Evolutionary conservation across 2,888 invertebrate genomes (phyloP), one percentile per base, ranked within the genome.

Genomic region (Dascillus cervinus): DNA sequence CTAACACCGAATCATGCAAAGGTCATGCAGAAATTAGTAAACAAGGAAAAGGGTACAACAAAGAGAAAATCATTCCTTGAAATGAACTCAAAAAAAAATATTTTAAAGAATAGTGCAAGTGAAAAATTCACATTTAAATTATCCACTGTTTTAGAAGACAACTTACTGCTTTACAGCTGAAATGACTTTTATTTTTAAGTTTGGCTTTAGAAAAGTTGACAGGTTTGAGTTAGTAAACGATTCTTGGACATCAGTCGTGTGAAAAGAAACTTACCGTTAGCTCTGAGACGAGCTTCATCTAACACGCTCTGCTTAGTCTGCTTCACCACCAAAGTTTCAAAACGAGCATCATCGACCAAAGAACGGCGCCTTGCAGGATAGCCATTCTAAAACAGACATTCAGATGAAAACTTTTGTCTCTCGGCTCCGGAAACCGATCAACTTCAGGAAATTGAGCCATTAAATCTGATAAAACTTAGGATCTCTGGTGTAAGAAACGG

Each of bases 301-400:
- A 92, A 72, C 49, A 90, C 90, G 55, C 81, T 86, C 72, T 90
- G 87, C 67, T 91, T 90, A 62, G 85, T 89, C 73, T 92, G 91
- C 69, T 90, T 90, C 59, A 95, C 94, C 53, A 95, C 89, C 59
- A 90, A 74, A 41, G 89, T 91, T 67, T 97, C 97, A 67, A 97
- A 96, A 55, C 92, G 84, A 50, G 97, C 96, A 69, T 97, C 96
- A 58, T 94, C 96, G 31, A 97, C 96, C 44, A 97, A 78, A 44
- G 95, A 95, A 57, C 95, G 84, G 54, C 92, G 82, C 57, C 94
- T 81, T 42, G 94, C 89, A 52, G 92, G 90, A 65, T 95, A 95
- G 43, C 95, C 96, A 73, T 96, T 94, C 95, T 96, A 74, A 21
- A 79, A 78, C 56, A 48, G 44, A 47, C 50, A 35, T 14, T 11